Conservation (phyloP, 2,888 invertebrate species). For the Platycnemis pennipes region DNA sequence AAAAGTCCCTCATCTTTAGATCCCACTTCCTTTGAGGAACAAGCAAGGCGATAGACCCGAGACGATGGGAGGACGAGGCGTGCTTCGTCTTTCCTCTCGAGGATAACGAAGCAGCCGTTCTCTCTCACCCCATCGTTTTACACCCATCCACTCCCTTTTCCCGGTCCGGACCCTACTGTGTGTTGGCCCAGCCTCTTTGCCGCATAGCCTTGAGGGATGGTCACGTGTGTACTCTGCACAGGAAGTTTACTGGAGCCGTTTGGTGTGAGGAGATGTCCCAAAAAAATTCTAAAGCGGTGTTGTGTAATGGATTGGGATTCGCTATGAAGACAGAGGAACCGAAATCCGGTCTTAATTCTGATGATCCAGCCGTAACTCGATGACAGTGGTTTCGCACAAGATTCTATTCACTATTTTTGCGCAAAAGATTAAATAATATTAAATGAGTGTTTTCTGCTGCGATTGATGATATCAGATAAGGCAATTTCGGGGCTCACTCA, state of each 20-base stretch:
- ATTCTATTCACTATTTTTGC: not conserved
- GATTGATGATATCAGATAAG: not conserved
- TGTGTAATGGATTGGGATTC: not conserved
- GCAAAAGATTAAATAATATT: not conserved
- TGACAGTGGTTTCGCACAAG: not conserved
- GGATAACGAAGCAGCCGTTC: slow-evolving; percentile 23
- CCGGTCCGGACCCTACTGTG: not conserved
- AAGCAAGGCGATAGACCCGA: not conserved
- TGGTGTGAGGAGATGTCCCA: not conserved
- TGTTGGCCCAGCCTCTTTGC: slow-evolving; percentile 6
- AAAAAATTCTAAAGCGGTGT: not conserved
- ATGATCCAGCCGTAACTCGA: not conserved
- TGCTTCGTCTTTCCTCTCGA: not conserved
- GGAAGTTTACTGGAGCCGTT: not conserved
- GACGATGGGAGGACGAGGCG: not conserved
- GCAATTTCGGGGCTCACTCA: not conserved
- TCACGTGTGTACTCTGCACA: not conserved
- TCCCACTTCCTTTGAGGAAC: not conserved
- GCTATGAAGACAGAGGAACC: not conserved
- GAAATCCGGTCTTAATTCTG: not conserved
- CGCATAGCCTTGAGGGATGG: not conserved
- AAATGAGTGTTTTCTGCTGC: not conserved
- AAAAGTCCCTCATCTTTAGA: not conserved
- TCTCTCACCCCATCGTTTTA: not conserved
- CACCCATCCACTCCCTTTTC: not conserved